Percentiles rank a stretch among this genome's conserved stretches.
Conservation (phyloP, 2,113 vertebrate genomes). For the Oxyura jamaicensis region DNA sequence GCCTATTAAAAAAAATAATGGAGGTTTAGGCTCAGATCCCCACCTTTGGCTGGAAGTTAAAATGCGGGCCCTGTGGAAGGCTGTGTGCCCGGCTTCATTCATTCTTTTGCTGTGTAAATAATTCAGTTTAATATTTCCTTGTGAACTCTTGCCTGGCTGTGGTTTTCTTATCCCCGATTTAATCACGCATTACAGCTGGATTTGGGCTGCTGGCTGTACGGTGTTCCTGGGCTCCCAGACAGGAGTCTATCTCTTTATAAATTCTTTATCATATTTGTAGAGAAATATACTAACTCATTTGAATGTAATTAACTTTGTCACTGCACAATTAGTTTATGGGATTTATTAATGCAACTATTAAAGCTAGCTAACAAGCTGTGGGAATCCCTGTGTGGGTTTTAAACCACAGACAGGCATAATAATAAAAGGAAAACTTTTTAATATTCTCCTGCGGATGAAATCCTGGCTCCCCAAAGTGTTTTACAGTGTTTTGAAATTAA, state of each 20-base stretch:
- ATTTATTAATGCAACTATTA: conserved; percentile 72
- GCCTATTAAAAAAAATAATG: neutral
- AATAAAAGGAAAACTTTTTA: conserved; percentile 11
- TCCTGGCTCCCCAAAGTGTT: neutral
- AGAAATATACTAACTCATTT: conserved; percentile 39
- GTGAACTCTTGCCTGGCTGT: neutral
- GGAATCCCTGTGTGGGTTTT: conserved; percentile 56
- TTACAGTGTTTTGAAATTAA: conserved; percentile 12
- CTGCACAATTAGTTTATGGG: conserved; percentile 60
- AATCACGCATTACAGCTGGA: neutral
- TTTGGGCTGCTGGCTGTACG: neutral
- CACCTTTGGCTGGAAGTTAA: neutral
- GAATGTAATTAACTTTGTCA: conserved; percentile 57
- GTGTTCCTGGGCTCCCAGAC: neutral
- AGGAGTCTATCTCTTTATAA: neutral
- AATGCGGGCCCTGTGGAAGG: neutral
- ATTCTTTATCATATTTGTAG: conserved; percentile 42
- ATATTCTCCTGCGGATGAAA: neutral
- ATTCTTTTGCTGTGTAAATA: conserved; percentile 36
- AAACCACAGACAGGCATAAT: conserved; percentile 16
- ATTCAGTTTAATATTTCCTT: conserved; percentile 31
- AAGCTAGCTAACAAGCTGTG: conserved; percentile 69
- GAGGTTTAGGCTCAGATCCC: neutral
- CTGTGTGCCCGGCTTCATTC: neutral
- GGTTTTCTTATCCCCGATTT: conserved; percentile 14